Evolutionary conservation across 1,140 invertebrate species (phyloP).

Genomic region (Panagrolaimus sp.): DNA sequence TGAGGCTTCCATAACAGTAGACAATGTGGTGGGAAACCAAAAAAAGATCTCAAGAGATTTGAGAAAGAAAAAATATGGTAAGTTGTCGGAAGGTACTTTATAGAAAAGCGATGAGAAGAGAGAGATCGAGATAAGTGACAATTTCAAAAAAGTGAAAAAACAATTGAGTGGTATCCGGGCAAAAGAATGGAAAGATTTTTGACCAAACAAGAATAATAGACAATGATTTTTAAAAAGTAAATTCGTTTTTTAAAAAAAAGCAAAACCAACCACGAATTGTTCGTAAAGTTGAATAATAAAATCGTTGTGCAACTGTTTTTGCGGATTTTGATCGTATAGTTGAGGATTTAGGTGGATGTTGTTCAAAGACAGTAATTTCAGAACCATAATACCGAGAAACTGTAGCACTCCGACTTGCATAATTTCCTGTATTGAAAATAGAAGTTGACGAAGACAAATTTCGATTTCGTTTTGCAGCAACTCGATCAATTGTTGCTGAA

Average conservation of each 20-base stretch:
- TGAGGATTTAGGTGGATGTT: not conserved
- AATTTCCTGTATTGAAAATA: not conserved
- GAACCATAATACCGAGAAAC: not conserved
- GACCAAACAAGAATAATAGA: not conserved
- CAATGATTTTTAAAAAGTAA: not conserved
- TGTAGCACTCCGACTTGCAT: not conserved
- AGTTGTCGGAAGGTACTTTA: too few relatives aligned
- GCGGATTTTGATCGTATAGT: not conserved
- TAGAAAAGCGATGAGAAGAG: not conserved
- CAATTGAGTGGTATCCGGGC: not conserved
- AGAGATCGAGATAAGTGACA: not conserved
- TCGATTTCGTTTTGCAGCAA: not conserved
- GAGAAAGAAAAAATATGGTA: too few relatives aligned
- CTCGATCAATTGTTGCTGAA: conserved; percentile 1
- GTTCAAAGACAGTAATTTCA: not conserved
- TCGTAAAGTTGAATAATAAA: conserved; percentile 11
- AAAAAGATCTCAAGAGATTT: too few relatives aligned
- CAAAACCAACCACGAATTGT: conserved; percentile 5
- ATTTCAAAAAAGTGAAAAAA: not conserved
- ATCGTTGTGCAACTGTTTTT: not conserved
- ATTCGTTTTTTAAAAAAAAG: not conserved
- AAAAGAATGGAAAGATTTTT: too few relatives aligned
- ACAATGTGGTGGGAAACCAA: too few relatives aligned
- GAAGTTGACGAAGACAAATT: not conserved
- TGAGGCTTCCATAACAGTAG: too few relatives aligned